These are phyloP conservation scores for Blomia tropicalis DNA, from an alignment of 2,888 invertebrate species.

Conservation along the genomic window DNA sequence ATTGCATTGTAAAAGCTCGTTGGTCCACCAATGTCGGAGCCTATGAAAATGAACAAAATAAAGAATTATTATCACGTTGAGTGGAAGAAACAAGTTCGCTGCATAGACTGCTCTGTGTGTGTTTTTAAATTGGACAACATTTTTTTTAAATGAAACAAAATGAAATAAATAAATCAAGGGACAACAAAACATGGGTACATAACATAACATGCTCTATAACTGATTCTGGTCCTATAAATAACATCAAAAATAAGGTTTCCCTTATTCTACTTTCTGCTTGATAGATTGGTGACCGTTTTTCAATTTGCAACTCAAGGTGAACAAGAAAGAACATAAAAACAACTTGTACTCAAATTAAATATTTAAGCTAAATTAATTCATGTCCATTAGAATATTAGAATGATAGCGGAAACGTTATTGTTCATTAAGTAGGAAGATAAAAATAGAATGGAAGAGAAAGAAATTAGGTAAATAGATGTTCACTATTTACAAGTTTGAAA, in stretches of 20 bases:
- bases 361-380: background rate
- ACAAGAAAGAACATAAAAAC: too few species aligned
- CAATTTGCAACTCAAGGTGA: too few species aligned
- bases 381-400: background rate
- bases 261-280: too few species aligned
- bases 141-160: background rate
- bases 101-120: background rate
- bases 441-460: background rate
- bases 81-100: background rate
- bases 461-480: background rate
- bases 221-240: background rate
- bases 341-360: too few species aligned
- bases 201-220: too few species aligned
- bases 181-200: too few species aligned
- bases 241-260: too few species aligned
- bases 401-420: background rate
- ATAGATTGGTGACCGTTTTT: too few species aligned
- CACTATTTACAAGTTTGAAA: too few species aligned
- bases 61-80: background rate
- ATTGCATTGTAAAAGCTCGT: slow-evolving; percentile 14
- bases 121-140: background rate
- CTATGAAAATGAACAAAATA: background rate
- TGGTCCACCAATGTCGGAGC: slow-evolving; percentile 8
- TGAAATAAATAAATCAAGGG: background rate
- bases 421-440: background rate